Evolutionary conservation across 1,140 invertebrate species (phyloP), one percentile per base, ranked within the genome.

Genomic region (Cotesia glomerata): DNA sequence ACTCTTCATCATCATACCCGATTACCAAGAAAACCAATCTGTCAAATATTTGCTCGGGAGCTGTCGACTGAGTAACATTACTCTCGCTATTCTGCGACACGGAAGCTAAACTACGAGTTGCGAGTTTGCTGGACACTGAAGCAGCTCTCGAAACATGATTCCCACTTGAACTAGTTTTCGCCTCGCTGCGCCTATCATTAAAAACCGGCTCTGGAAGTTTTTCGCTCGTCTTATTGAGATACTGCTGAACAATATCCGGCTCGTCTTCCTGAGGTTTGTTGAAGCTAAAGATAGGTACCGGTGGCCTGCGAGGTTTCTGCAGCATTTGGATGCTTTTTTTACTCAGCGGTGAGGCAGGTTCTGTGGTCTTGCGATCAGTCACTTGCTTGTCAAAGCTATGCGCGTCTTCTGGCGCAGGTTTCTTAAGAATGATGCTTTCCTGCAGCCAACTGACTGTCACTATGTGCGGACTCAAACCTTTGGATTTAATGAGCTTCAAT

Each of bases 401-500:
- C n/a, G 52, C 78, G 35, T 89, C 87, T 82, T 94, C 93, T 16
- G 87, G 84, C 2, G 91, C 89, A 5, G 90, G 86, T 65, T 84
- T 85, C 63, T 89, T 88, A 0, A 90, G 82, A 72, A 89, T 88
- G 1, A 94, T 91, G 81, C 94, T 94, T 72, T 93, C 90, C 14
- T 92, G 78, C 32, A 97, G 80, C 95, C 95, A 97, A 13, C 90
- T 85, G 54, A 92, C 35, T 52, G 86, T 90, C 1, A 96, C 90
- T 58, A 95, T 87, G 76, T 90, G 89, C 13, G 91, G 89, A 74
- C 82, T 80, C 34, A 80, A 77, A 68, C 79, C 79, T 79, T 82
- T 86, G 2, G 77, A 79, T 68, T 84, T 77, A 4, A 90, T 83
- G 14, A 79, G 13, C 79, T 86, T 87, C 3, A 90, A 76, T 77